These are phyloP conservation scores for Laticauda colubrina DNA, from an alignment of 2,113 vertebrate species.

Conservation along the genomic window DNA sequence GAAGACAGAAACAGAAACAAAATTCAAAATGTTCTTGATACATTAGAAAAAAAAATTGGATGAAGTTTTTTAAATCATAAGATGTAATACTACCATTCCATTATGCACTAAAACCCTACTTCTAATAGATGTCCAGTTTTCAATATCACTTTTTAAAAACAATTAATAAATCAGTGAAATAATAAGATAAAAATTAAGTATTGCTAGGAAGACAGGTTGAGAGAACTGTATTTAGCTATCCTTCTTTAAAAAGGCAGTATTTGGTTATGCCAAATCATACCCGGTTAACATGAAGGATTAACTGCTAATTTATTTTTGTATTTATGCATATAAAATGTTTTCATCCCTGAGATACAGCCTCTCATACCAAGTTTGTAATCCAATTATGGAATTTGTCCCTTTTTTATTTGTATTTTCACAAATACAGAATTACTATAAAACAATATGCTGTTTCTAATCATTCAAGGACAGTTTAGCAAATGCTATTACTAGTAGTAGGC, in stretches of 20 bases:
- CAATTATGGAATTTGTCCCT: neutral
- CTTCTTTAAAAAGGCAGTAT: neutral
- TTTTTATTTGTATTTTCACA: neutral
- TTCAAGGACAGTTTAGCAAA: neutral
- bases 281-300: neutral
- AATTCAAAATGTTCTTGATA: neutral
- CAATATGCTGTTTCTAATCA: neutral
- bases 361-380: neutral
- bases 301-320: neutral
- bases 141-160: neutral
- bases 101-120: neutral
- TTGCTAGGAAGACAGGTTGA: neutral
- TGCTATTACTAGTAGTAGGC: neutral
- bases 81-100: neutral
- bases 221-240: neutral
- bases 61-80: neutral
- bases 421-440: neutral
- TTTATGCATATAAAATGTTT: too few relatives aligned
- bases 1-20: neutral
- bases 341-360: neutral
- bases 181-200: neutral
- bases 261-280: neutral
- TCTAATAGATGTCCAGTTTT: neutral
- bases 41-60: neutral
- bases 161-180: neutral